Evolutionary conservation across 2,113 vertebrate species (phyloP).

Genomic region (Cryptotis parvus): DNA sequence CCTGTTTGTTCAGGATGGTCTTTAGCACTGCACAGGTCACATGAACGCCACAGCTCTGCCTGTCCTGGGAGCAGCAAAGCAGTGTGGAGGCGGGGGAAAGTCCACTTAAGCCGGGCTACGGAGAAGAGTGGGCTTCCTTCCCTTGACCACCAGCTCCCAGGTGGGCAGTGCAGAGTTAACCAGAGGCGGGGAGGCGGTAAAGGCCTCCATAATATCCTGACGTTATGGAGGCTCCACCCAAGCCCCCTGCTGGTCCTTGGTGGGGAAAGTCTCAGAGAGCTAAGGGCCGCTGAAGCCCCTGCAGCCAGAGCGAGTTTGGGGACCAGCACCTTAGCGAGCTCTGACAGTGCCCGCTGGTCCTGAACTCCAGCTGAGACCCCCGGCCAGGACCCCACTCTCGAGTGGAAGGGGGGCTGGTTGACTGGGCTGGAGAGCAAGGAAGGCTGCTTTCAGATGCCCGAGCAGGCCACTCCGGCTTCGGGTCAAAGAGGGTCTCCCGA

Average conservation of each 20-base stretch:
- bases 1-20: not conserved
- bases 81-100: not conserved
- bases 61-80: not conserved
- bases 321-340: no score
- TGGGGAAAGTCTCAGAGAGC: no score
- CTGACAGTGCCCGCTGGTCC: fast-evolving
- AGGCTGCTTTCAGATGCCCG: not conserved
- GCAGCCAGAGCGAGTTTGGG: no score
- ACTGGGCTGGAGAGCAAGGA: not conserved
- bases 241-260: not conserved
- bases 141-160: not conserved
- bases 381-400: no score
- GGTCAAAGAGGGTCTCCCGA: no score
- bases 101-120: not conserved
- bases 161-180: not conserved
- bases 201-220: fast-evolving
- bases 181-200: not conserved
- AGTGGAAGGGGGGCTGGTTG: no score
- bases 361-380: not conserved
- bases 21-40: not conserved
- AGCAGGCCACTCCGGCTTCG: not conserved
- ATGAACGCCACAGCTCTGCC: not conserved
- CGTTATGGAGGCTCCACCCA: not conserved
- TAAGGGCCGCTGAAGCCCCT: no score
- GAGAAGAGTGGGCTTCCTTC: not conserved